Evolutionary conservation across 2,113 vertebrate genomes (phyloP), one percentile per base, ranked within the genome.

Genomic region (Ibidorhyncha struthersii): DNA sequence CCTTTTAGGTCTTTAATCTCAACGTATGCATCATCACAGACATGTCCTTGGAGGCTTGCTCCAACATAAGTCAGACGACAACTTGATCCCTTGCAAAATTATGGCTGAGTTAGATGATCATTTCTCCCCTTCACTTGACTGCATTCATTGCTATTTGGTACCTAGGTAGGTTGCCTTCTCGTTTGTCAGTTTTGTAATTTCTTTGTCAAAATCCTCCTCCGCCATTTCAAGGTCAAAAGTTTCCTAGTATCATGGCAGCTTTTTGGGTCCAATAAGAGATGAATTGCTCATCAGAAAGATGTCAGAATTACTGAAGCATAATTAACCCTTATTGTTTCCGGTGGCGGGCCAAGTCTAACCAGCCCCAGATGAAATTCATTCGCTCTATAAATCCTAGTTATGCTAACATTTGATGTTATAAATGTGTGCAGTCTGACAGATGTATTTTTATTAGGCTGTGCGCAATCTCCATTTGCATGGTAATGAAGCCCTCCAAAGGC

Each of bases 391-490:
- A 96, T 84, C 89, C 61, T 55, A 67, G 47, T 59, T 89, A 71
- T 59, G 63, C 18, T 87, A 76, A 82, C 81, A 84, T 70, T 67
- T 74, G 43, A 30, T 94, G 56, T 76, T 82, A 71, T 50, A 77
- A 45, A 82, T 89, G 56, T 12, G n/a, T 78, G 73, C 77, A 85
- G 56, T 40, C 61, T 89, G 83, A 85, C 81, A 96, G 77, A 82
- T 36, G 89, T 76, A 91, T 94, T 95, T 95, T 89, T 85, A 93
- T 76, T 65, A 84, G 59, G n/a, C 70, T 43, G 14, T 78, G 41
- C 61, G 49, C 81, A 86, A 84, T 93, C 70, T 79, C 89, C 77
- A 94, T 95, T 95, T 95, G 81, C 93, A 85, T 96, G 61, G 83
- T 89, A 96, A 96, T 91, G 61, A 94, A 92, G 52, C 69, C 40